These are phyloP conservation scores for Limonius californicus DNA, from an alignment of 1,140 invertebrate genomes.

Conservation along the genomic window DNA sequence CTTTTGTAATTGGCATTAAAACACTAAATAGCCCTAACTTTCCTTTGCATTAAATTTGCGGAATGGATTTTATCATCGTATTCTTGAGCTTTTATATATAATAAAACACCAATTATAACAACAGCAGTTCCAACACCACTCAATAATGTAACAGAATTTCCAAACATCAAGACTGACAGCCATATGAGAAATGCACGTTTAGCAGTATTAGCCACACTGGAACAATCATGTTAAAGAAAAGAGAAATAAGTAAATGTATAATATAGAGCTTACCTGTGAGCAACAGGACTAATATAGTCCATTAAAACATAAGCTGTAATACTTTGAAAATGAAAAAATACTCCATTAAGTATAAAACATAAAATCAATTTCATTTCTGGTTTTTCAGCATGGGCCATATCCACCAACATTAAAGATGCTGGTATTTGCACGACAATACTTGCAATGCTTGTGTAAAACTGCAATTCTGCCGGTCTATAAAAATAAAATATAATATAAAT, in stretches of 20 bases:
- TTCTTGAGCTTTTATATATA: slow-evolving; percentile 72
- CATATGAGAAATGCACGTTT: slow-evolving; percentile 82
- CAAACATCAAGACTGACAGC: slow-evolving; percentile 76
- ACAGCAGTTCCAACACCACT: slow-evolving; percentile 71
- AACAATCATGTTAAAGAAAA: slow-evolving; percentile 42
- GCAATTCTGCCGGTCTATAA: slow-evolving; percentile 74
- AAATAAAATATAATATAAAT: slow-evolving; percentile 24
- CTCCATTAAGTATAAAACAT: slow-evolving; percentile 69
- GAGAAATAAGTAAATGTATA: neutral
- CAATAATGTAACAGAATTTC: slow-evolving; percentile 73
- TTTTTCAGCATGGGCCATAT: slow-evolving; percentile 53
- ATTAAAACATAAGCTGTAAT: slow-evolving; percentile 83
- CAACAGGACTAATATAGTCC: slow-evolving; percentile 83
- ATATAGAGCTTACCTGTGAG: slow-evolving; percentile 66
- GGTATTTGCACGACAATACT: slow-evolving; percentile 79
- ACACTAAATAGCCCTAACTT: slow-evolving; percentile 43
- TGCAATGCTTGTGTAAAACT: slow-evolving; percentile 80
- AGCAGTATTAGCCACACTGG: slow-evolving; percentile 81
- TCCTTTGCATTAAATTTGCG: slow-evolving; percentile 42
- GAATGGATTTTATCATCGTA: slow-evolving; percentile 48
- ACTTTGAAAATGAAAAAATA: slow-evolving; percentile 86
- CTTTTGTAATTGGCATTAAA: neutral
- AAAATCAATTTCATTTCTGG: slow-evolving; percentile 55
- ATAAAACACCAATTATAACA: slow-evolving; percentile 72
- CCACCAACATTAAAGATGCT: slow-evolving; percentile 65